These are phyloP conservation scores for Novumbra hubbsi DNA, from an alignment of 2,797 vertebrate genomes.

Conservation along the genomic window DNA sequence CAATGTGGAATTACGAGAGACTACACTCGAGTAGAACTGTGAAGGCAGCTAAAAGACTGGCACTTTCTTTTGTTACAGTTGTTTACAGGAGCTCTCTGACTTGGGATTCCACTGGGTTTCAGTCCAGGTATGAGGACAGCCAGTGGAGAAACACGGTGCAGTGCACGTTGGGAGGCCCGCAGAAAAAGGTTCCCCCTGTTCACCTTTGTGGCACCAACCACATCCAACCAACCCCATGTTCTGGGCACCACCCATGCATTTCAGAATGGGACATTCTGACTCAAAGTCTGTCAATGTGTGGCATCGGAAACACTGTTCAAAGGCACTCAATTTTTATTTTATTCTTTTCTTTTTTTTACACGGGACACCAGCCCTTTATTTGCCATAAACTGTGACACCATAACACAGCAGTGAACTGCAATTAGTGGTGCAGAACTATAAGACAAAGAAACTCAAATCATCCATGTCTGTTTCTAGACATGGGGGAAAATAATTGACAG, in stretches of 20 bases:
- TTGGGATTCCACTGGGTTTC: not conserved
- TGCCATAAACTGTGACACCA: not conserved
- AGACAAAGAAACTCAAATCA: not conserved
- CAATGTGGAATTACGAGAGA: not conserved
- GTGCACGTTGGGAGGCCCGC: not conserved
- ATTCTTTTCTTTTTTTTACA: not conserved
- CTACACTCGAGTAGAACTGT: not conserved
- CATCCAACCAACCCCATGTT: not conserved
- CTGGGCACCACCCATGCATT: not conserved
- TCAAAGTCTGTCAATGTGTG: not conserved
- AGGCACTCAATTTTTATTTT: not conserved
- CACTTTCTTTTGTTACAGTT: not conserved
- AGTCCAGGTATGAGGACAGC: not conserved
- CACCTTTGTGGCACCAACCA: not conserved
- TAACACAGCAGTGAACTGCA: not conserved
- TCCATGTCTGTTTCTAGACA: not conserved
- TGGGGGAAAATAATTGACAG: not conserved
- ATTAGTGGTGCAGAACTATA: not conserved
- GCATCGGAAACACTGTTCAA: not conserved
- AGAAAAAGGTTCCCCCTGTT: not conserved
- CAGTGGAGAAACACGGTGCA: not conserved
- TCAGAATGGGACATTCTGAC: not conserved
- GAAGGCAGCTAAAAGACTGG: slow-evolving; percentile 1
- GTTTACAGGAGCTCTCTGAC: not conserved
- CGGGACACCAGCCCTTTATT: not conserved